phyloP scores from a whole-genome alignment of 2,888 invertebrate genomes.

The Keiferia lycopersicella region DNA sequence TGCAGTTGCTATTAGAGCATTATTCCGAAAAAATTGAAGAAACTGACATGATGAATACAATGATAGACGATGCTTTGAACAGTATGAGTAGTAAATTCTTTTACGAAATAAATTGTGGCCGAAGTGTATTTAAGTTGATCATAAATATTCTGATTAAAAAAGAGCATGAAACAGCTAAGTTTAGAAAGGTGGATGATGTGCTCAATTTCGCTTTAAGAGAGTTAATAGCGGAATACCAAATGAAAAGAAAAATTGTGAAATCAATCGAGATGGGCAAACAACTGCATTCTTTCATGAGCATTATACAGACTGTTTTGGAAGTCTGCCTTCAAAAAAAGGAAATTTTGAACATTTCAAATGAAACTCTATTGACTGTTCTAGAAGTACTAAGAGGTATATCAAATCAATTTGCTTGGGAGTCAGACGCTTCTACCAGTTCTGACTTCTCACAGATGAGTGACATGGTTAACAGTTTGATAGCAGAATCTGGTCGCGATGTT shows the following conservation, averaged over 20 bases:
- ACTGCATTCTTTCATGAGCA: slow-evolving; percentile 71
- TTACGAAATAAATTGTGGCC: slow-evolving; percentile 83
- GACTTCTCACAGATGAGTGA: slow-evolving; percentile 90
- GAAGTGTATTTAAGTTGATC: slow-evolving; percentile 77
- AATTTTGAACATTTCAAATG: slow-evolving; percentile 43
- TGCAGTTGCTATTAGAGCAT: slow-evolving; percentile 74
- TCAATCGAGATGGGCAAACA: slow-evolving; percentile 77
- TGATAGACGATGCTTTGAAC: slow-evolving; percentile 63
- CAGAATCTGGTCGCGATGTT: slow-evolving; percentile 55
- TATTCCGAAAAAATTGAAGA: slow-evolving; percentile 59
- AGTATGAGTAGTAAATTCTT: slow-evolving; percentile 82
- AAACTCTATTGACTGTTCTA: slow-evolving; percentile 46
- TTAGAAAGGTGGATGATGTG: slow-evolving; percentile 54
- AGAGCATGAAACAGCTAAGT: slow-evolving; percentile 41
- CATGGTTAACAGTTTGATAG: slow-evolving; percentile 84
- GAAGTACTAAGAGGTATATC: slow-evolving; percentile 56
- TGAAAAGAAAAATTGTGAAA: slow-evolving; percentile 67
- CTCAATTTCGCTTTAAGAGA: slow-evolving; percentile 60
- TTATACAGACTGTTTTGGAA: slow-evolving; percentile 59
- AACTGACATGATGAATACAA: slow-evolving; percentile 46
- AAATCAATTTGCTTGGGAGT: slow-evolving; percentile 66
- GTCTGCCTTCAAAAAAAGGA: slow-evolving; percentile 48
- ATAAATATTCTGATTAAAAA: slow-evolving; percentile 56
- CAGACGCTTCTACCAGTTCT: slow-evolving; percentile 69
- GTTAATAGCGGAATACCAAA: slow-evolving; percentile 48